Evolutionary conservation across 2,888 invertebrate genomes (phyloP), one percentile per base, ranked within the genome.

Genomic region (Perizoma flavofasciatum): DNA sequence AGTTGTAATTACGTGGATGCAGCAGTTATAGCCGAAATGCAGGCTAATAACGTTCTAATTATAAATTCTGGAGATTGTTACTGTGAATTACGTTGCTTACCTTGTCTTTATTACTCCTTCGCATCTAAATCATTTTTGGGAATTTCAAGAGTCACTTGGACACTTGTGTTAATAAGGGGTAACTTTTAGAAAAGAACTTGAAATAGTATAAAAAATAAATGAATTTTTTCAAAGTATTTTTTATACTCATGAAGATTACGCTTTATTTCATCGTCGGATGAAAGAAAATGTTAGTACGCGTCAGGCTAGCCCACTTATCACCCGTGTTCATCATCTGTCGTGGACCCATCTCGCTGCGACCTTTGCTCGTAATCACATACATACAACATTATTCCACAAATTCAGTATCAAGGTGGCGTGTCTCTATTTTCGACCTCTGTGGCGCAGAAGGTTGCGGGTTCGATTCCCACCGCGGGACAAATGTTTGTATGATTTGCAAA

Each of bases 1-100:
- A 62, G 58, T 55, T 62, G 62, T 58, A 55, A 58, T 55, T 58
- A 62, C 58, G 62, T 55, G 62, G 58, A 62, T 51, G 62, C 49
- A 52, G 51, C 55, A 62, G 51, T 45, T 49, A 32, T 55, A 58
- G 11, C 58, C 51, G 37, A 62, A 58, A 62, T 49, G 49, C 56
- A 49, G 53, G 45, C 40, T 55, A 54, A 47, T 50, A 58, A 50
- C 57, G 54, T 57, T 54, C 44, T 34, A 56, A 44, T 50, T 50
- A 58, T 58, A 61, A 57, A 61, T 61, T 61, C 22, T 43, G 9
- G 43, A 56, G 34, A 54, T 48, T 41, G 34, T 45, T 35, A 45
- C 55, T 44, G 52, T 10, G 40, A 22, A 53, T 47, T 46, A 49
- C 10, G 10, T 50, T 33, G 35, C 41, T 34, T 44, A 49, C 22